Base-by-base conservation (phyloP, 2,113 vertebrate genomes). In the Heterotilapia buettikoferi region DNA sequence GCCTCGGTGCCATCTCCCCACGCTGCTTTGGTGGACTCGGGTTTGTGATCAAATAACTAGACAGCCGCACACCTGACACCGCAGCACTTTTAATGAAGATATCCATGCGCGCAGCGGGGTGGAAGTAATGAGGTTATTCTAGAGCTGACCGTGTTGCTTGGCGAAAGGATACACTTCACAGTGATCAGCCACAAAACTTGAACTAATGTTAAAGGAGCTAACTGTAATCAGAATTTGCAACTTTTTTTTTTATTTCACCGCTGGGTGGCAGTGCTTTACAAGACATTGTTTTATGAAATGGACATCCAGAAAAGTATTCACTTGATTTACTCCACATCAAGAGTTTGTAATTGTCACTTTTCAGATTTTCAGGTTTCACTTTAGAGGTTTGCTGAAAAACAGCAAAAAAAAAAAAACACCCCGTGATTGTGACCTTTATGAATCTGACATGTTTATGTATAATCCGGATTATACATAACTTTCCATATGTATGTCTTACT, bases 171-270 rank as follows among this genome's bases (percentile, higher is more conserved):
- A 61, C 50, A 0, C 38, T 45, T 73, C 38, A 73, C 38, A 0
- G 36, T 24, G 36, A 40, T n/a, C 0, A 21, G n/a, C 0, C 1
- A 18, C 40, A 73, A 10, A 63, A n/a, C 18, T 5, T 63, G 31
- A 36, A 5, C 59, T n/a, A 36, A 63, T 0, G 29, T 11, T 63
- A 63, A 63, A 33, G 4, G 0, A 63, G 0, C 59, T 0, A 63
- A 63, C 0, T 66, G 6, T 0, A 66, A 0, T 63, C 66, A 71
- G 36, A 43, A 43, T 71, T 43, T 71, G 12, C 36, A 14, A 14
- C 12, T 3, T 40, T 7, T 5, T 7, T 4, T 24, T 56, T 12
- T 5, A 57, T 3, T 26, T 59, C 24, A 59, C 56, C 56, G 29
- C 13, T 29, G 26, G 56, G 56, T 29, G 13, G 56, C 24, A 29